Evolutionary conservation across 2,888 invertebrate genomes (phyloP), one percentile per base, ranked within the genome.

Genomic region (Diarsia rubi): DNA sequence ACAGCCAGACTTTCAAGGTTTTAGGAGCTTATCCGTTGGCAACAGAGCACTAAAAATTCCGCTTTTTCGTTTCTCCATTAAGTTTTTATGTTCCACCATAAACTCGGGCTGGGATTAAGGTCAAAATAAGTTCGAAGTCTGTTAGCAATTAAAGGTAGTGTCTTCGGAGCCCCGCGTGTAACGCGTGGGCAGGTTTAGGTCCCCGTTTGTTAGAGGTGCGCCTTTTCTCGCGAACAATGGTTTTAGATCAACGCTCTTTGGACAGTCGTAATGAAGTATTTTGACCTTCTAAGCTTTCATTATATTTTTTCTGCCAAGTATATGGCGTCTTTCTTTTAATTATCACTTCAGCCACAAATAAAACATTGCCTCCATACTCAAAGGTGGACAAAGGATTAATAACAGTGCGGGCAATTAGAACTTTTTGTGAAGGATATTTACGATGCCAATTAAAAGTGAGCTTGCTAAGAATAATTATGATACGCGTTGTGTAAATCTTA

Each of bases 81-180:
- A 78, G 67, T 76, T 84, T 86, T 86, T 85, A 83, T 85, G 74
- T 63, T 78, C 62, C 68, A 57, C 81, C 81, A 79, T 85, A 86
- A 86, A 86, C 66, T 67, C 75, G 44, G 66, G 54, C 64, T 45
- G 76, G 69, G 75, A 81, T 86, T 81, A 79, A 86, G 83, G 86
- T 79, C 77, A 83, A 66, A 73, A 79, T 74, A 85, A 78, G 81
- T 78, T 78, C 73, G 63, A 66, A 78, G 73, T 60, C 78, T 81
- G 76, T n/a, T 73, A 78, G 83, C 79, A 88, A 88, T 86, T 88
- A 83, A 82, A 78, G 82, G 83, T 70, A 71, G 75, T 77, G 72
- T 81, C 78, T 75, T 75, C 27, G 45, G 77, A 80, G 74, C 70
- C 75, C 67, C 74, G 71, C 67, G 70, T 73, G 57, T 78, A 52